These are phyloP conservation scores for Phaetusa simplex DNA, from an alignment of 2,113 vertebrate genomes.

Conservation along the genomic window DNA sequence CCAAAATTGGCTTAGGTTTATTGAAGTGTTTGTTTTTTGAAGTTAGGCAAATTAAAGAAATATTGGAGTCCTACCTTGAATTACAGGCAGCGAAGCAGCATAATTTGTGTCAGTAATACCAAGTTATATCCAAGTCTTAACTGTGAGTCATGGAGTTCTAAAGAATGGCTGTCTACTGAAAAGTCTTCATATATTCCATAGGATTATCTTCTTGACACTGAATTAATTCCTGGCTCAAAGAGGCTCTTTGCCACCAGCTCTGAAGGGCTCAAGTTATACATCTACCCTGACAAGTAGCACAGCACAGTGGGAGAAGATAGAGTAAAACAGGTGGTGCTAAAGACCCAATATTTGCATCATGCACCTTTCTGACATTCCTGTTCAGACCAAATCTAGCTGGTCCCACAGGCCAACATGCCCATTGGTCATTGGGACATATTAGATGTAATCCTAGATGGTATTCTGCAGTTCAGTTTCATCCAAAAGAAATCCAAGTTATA, in stretches of 20 bases:
- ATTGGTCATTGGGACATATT: neutral
- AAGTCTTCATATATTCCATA: neutral
- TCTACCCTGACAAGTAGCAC: neutral
- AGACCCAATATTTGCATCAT: neutral
- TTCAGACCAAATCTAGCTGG: neutral
- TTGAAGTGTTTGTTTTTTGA: neutral
- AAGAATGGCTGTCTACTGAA: neutral
- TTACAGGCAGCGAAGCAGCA: neutral
- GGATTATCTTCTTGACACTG: neutral
- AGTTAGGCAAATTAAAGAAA: neutral
- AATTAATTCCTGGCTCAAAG: neutral
- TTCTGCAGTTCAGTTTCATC: neutral
- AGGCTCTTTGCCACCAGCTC: neutral
- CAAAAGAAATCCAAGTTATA: neutral
- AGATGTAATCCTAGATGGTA: neutral
- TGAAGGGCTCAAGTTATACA: neutral
- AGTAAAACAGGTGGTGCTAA: neutral
- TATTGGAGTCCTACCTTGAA: neutral
- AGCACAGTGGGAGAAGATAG: neutral
- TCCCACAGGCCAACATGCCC: neutral
- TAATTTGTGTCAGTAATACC: neutral
- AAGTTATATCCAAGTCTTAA: neutral
- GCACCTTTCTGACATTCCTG: neutral
- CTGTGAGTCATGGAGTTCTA: neutral
- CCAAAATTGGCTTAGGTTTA: neutral